Evolutionary conservation across 2,113 vertebrate species (phyloP).

Genomic region (Chloroceryle aenea): DNA sequence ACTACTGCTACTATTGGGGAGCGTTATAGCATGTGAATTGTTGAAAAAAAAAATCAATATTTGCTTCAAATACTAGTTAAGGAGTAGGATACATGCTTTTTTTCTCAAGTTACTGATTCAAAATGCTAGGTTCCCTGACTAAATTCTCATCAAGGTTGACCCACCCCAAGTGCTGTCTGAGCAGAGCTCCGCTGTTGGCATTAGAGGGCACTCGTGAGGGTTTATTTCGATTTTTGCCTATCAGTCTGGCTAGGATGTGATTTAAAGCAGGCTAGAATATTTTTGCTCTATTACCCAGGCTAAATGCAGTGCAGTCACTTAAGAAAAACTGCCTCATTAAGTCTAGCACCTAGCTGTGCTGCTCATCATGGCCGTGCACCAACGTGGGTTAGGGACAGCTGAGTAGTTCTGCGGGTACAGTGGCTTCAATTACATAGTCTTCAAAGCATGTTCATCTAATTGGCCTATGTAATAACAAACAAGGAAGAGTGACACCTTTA

Average conservation of each 20-base stretch:
- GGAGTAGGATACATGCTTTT: not conserved
- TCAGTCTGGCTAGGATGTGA: not conserved
- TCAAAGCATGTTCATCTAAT: not conserved
- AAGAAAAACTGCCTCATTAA: not conserved
- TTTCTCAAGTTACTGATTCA: not conserved
- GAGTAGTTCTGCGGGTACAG: not conserved
- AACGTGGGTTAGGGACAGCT: fast-evolving
- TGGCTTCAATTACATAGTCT: not conserved
- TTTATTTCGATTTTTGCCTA: not conserved
- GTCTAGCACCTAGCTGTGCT: not conserved
- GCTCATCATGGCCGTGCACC: not conserved
- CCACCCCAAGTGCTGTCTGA: not conserved
- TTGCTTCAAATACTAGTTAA: not conserved
- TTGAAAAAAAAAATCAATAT: not conserved
- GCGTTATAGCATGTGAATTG: not conserved
- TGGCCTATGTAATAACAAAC: not conserved
- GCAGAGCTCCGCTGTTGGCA: not conserved
- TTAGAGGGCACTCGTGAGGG: constrained; percentile 25
- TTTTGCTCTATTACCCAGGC: not conserved
- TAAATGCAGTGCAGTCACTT: not conserved
- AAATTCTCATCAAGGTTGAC: not conserved
- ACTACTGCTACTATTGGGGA: not conserved
- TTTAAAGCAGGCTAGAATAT: not conserved
- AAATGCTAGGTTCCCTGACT: not conserved
- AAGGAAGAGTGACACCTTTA: not conserved